Conservation (phyloP, 2,113 vertebrate species). For the Myotis davidii region DNA sequence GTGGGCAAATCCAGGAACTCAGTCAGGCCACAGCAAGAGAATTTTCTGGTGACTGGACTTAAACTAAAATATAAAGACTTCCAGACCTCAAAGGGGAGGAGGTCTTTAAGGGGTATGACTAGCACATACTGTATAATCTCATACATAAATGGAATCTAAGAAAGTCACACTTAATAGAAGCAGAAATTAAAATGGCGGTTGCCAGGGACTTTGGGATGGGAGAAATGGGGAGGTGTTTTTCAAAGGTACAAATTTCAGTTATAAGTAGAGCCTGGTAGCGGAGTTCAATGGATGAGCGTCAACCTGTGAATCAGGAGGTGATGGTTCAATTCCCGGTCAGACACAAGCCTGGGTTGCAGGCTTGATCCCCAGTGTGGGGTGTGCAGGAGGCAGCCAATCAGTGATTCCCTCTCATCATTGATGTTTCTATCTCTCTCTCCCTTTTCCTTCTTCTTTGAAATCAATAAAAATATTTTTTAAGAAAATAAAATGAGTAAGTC, state of each 20-base stretch:
- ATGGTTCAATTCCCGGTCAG: too few species aligned
- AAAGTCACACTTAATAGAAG: background rate
- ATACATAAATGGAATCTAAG: background rate
- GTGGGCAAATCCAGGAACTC: background rate
- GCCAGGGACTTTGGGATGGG: background rate
- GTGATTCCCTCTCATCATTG: too few species aligned
- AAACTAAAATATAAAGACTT: background rate
- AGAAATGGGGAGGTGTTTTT: background rate
- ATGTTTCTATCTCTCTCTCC: too few species aligned
- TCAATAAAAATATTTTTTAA: too few species aligned
- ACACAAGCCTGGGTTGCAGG: too few species aligned
- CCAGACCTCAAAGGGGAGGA: background rate
- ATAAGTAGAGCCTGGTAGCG: too few species aligned
- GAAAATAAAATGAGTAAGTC: background rate
- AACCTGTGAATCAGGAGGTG: too few species aligned
- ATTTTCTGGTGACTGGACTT: background rate
- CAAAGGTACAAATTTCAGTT: background rate
- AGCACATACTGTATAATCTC: background rate
- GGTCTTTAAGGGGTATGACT: rapidly evolving
- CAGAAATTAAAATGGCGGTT: background rate
- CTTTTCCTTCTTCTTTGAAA: too few species aligned
- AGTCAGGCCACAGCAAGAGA: background rate
- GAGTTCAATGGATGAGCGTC: too few species aligned
- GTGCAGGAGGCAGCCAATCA: too few species aligned
- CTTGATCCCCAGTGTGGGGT: too few species aligned